These are phyloP conservation scores for Carposina sasakii DNA, from an alignment of 1,140 invertebrate species.

Conservation along the genomic window DNA sequence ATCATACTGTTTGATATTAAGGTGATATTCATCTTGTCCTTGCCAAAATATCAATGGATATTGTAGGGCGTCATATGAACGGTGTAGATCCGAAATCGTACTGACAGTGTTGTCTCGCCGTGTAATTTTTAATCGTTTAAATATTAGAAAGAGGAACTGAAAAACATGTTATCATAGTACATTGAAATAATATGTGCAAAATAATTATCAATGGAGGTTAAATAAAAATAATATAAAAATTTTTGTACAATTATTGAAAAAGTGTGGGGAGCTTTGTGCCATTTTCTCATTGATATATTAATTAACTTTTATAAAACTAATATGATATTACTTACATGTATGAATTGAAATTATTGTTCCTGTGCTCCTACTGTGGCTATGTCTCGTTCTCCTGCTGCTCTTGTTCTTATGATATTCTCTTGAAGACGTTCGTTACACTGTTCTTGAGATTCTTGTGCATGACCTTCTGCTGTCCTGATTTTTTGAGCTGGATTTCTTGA, in stretches of 20 bases:
- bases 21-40: slow-evolving; percentile 52
- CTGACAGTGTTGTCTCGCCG: slow-evolving; percentile 35
- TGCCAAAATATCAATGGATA: slow-evolving; percentile 54
- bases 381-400: slow-evolving; percentile 29
- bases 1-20: slow-evolving; percentile 42
- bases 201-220: no score
- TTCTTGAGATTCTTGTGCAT: slow-evolving; percentile 34
- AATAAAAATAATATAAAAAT: no score
- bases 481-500: slow-evolving; percentile 37
- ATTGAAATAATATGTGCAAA: no score
- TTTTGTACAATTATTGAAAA: no score
- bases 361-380: slow-evolving; percentile 31
- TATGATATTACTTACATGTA: no score
- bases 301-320: no score
- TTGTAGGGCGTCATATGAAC: slow-evolving; percentile 59
- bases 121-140: no score
- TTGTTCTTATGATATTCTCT: slow-evolving; percentile 34
- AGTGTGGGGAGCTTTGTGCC: no score
- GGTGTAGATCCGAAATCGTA: slow-evolving; percentile 56
- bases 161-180: no score
- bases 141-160: slow-evolving; percentile 50
- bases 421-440: slow-evolving; percentile 35
- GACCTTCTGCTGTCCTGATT: slow-evolving; percentile 29
- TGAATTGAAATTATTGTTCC: slow-evolving; percentile 42
- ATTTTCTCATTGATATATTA: no score